Evolutionary conservation across 1,140 invertebrate genomes (phyloP), one percentile per base, ranked within the genome.

Genomic region (Sminthurides bifidus): DNA sequence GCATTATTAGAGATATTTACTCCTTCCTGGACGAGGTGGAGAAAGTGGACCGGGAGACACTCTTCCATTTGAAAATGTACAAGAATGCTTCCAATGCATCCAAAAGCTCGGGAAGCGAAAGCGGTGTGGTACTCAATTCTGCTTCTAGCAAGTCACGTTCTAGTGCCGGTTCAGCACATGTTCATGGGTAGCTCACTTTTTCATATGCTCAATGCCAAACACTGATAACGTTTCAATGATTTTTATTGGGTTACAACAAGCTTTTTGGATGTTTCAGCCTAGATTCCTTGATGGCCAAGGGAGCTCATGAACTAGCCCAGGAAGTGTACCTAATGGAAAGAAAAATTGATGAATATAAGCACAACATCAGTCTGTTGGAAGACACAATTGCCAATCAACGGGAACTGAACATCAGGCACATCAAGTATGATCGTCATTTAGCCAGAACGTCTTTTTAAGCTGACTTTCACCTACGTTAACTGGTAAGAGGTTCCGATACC

Each of bases 341-440:
- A 31, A 59, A 75, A 35, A 51, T 76, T 0, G 74, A 77, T 43
- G 75, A 77, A 49, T 70, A 69, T 21, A 62, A 70, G 3, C 69
- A 69, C 0, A 68, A 71, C 2, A 54, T 74, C 8, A 67, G 61
- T 15, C 43, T 72, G 29, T 44, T 75, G 15, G 72, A 72, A 60
- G 66, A 69, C n/a, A 68, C 74, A 43, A 51, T 74, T 1, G 69
- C 68, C 19, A 66, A 56, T n/a, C 72, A 74, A 52, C 59, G 72
- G 17, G 70, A 72, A 44, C 58, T 67, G 0, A 68, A 70, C 4
- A 67, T 69, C 29, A 68, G 74, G 17, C 73, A 71, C 51, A 51
- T 74, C 10, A 65, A 70, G 62, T 64, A 58, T 57, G 23, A 21
- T 17, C 37, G 27, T 26, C 10, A 41, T 21, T 41, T 8, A 21